phyloP scores from a whole-genome alignment of 2,797 vertebrate species.

The Thaleichthys pacificus region DNA sequence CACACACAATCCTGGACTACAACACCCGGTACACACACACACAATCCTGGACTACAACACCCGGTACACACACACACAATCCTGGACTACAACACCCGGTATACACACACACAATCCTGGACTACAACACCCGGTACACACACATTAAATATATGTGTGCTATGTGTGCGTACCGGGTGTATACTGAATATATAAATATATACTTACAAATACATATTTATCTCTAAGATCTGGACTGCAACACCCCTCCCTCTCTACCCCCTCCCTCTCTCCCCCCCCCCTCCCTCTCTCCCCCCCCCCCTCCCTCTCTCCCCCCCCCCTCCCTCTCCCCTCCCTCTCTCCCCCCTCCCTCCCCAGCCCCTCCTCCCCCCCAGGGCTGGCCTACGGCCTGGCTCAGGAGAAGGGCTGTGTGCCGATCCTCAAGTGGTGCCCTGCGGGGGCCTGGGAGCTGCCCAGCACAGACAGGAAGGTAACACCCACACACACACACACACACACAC shows the following conservation, averaged over 20 bases:
- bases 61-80: constrained; percentile 65
- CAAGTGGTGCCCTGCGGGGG: constrained; percentile 94
- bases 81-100: constrained; percentile 72
- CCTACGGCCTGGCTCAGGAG: constrained; percentile 85
- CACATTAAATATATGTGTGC: too few species aligned
- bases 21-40: background rate
- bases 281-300: background rate
- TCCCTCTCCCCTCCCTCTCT: background rate
- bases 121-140: background rate
- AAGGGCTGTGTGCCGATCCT: constrained; percentile 88
- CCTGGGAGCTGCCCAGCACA: constrained; percentile 84
- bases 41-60: constrained; percentile 32
- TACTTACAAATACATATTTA: too few species aligned
- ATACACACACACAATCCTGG: constrained; percentile 14
- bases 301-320: constrained; percentile 34
- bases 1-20: background rate
- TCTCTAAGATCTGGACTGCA: background rate
- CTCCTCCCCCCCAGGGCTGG: constrained; percentile 68
- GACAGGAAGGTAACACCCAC: constrained; percentile 75
- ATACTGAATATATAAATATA: background rate
- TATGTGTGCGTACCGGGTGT: too few species aligned
- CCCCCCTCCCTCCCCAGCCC: constrained; percentile 66
- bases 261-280: background rate
- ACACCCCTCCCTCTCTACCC: background rate
- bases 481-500: background rate